phyloP scores from a whole-genome alignment of 1,140 invertebrate species.

The Heterodera carotae region DNA sequence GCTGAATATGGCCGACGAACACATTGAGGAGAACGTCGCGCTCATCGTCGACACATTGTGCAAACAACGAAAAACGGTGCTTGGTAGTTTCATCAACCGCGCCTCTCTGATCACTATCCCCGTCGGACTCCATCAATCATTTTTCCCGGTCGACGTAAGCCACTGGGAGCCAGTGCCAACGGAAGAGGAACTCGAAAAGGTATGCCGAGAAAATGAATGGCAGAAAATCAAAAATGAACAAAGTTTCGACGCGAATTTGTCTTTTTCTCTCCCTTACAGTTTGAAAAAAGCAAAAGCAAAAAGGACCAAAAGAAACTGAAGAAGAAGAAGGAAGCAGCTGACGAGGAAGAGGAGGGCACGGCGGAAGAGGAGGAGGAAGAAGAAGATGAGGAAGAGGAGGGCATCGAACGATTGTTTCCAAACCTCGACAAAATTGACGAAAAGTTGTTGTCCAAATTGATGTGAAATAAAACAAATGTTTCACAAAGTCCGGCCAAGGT shows the following conservation, averaged over 20 bases:
- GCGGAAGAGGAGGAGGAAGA: neutral
- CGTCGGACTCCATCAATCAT: conserved; percentile 29
- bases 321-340: conserved; percentile 1
- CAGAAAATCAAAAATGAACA: conserved; percentile 8
- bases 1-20: conserved; percentile 57
- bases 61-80: conserved; percentile 56
- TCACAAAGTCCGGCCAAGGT: too few relatives aligned
- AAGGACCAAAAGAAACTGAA: conserved; percentile 9
- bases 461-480: neutral
- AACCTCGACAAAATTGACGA: neutral
- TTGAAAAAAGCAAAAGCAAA: conserved; percentile 8
- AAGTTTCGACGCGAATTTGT: too few relatives aligned
- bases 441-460: neutral
- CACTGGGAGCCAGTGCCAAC: conserved; percentile 53
- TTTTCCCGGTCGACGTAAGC: conserved; percentile 53
- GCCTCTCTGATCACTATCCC: conserved; percentile 58
- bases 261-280: neutral
- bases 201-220: conserved; percentile 22
- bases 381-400: neutral
- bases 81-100: conserved; percentile 62
- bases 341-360: neutral
- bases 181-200: conserved; percentile 61
- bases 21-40: conserved; percentile 59
- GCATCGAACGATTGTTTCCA: neutral
- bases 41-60: conserved; percentile 54